Evolutionary conservation across 1,140 invertebrate genomes (phyloP).

Genomic region (Helicoverpa zea): DNA sequence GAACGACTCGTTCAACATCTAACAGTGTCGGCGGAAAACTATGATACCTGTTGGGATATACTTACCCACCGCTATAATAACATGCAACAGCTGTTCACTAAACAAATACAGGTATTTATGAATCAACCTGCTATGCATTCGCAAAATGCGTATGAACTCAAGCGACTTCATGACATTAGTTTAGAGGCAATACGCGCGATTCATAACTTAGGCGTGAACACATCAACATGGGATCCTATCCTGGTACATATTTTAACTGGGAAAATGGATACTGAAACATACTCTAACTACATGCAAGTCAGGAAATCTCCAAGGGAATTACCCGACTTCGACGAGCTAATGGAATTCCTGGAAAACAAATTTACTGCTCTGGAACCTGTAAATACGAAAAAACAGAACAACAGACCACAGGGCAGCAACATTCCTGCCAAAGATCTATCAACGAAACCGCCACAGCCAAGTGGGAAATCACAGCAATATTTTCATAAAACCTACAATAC

Average conservation of each 20-base stretch:
- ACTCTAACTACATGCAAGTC: no score
- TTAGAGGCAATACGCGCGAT: conserved; percentile 50
- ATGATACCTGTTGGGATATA: conserved; percentile 43
- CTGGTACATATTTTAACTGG: background rate
- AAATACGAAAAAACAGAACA: no score
- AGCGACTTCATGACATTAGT: conserved; percentile 40
- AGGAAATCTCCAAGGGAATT: no score
- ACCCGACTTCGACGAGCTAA: background rate
- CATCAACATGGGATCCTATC: background rate
- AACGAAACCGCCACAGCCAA: no score
- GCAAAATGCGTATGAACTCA: no score
- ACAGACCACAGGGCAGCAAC: no score
- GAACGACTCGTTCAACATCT: conserved; percentile 41
- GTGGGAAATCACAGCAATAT: no score
- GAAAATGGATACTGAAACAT: no score
- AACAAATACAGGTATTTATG: conserved; percentile 48
- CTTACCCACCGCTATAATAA: conserved; percentile 37
- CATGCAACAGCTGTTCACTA: conserved; percentile 21
- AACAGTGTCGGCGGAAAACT: conserved; percentile 44
- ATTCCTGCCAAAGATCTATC: no score
- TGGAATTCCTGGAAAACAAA: no score
- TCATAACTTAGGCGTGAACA: conserved; percentile 52
- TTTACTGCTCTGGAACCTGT: no score
- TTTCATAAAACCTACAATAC: no score
- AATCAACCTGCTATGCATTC: conserved; percentile 28